Base-by-base conservation (phyloP, 1,140 invertebrate genomes). In the Pygmarrhopalites habei region DNA sequence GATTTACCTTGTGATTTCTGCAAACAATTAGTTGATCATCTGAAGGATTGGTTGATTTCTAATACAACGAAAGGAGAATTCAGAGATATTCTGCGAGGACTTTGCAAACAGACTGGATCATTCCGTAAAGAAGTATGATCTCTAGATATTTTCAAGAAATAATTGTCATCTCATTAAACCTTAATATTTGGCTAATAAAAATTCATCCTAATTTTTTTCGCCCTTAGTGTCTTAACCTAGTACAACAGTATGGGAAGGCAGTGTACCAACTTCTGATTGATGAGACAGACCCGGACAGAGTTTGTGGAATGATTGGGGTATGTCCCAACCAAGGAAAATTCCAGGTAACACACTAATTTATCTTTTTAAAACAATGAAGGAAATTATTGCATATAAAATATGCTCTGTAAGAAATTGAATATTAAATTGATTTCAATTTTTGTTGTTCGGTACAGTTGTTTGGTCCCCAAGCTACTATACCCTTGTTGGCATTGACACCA, bases 21-120 rank as follows among this genome's bases (percentile, higher is more conserved):
- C 73, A 83, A 89, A 72, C 86, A 90, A 75, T 73, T 92, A 25
- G 85, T 92, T 0, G 76, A 77, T 35, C 89, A 93, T 77, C 76
- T 92, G 61, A 82, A 82, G 62, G 86, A 92, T 75, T 78, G 90
- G 23, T 74, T 93, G 0, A 79, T 89, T 29, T 83, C 89, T n/a
- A 92, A 93, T 72, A 91, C 90, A 1, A 91, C 90, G 0, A 85
- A 89, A 74, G 64, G 75, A 1, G 88, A 92, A 78, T 94, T 94
- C 74, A 81, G 86, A 73, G 76, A 82, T 72, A 83, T 92, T 1
- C 74, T 92, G 15, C 75, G 83, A 71, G 89, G 88, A 60, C 73
- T 93, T 23, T 93, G 90, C 75, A 87, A 86, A 67, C 86, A 90
- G 77, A 86, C 85, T 1, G 82, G 83, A 64, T 80, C 79, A 29